Evolutionary conservation across 2,888 invertebrate species (phyloP).

Genomic region (Caenorhabditis afra): DNA sequence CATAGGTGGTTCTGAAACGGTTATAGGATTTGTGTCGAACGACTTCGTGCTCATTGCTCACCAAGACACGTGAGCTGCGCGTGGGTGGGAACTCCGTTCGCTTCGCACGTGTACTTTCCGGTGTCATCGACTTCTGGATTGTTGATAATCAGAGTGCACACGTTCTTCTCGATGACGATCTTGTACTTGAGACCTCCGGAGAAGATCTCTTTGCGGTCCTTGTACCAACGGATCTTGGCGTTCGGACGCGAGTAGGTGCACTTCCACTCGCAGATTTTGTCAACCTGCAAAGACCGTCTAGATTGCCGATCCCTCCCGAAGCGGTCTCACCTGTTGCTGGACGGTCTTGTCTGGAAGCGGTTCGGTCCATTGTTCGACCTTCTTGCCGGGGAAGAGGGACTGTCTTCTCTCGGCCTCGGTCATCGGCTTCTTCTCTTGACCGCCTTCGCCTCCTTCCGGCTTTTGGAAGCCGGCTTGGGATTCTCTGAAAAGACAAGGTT

Average conservation of each 20-base stretch:
- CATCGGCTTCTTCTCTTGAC: constrained; percentile 56
- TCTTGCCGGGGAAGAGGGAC: constrained; percentile 79
- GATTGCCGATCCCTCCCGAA: background rate
- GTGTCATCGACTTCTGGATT: constrained; percentile 94
- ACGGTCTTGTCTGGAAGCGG: constrained; percentile 75
- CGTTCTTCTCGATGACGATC: constrained; percentile 92
- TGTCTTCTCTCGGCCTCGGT: constrained; percentile 70
- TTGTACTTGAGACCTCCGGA: constrained; percentile 90
- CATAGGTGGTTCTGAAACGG: constrained; percentile 92
- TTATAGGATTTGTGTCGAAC: background rate
- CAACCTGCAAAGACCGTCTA: constrained; percentile 84
- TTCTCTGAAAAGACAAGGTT: constrained; percentile 41
- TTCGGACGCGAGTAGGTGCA: constrained; percentile 97
- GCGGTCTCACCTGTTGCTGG: constrained; percentile 73
- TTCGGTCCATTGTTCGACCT: constrained; percentile 77
- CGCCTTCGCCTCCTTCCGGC: constrained; percentile 35
- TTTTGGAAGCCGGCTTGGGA: constrained; percentile 60
- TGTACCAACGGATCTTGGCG: constrained; percentile 82
- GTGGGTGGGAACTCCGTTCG: constrained; percentile 90
- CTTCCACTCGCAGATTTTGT: constrained; percentile 94
- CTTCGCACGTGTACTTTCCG: constrained; percentile 96
- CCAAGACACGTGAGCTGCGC: constrained; percentile 95
- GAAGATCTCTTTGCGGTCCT: constrained; percentile 80
- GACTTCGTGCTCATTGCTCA: constrained; percentile 77
- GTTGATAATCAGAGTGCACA: constrained; percentile 91